Conservation (phyloP, 2,797 vertebrate genomes). For the Micromesistius poutassou region DNA sequence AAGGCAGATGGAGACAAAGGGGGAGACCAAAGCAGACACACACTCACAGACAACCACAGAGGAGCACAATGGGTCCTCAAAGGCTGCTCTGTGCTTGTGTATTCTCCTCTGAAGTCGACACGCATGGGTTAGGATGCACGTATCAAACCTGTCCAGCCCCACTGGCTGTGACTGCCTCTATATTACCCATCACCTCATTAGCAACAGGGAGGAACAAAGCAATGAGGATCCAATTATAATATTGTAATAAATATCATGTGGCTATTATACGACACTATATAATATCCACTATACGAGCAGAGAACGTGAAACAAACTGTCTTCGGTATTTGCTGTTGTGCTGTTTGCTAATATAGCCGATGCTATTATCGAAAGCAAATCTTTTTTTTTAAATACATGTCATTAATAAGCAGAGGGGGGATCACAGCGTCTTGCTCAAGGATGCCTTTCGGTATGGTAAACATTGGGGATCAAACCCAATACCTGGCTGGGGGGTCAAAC, state of each 20-base stretch:
- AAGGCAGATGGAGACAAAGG: slow-evolving; percentile 1
- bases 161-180: slow-evolving; percentile 59
- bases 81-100: background rate
- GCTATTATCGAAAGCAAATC: background rate
- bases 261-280: background rate
- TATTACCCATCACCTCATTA: slow-evolving; percentile 61
- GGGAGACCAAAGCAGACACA: background rate
- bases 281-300: background rate
- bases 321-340: background rate
- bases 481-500: background rate
- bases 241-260: background rate
- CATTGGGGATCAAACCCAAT: background rate
- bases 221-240: slow-evolving; percentile 18
- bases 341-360: too few species aligned
- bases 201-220: slow-evolving; percentile 62
- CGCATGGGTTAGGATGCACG: slow-evolving; percentile 45
- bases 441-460: background rate
- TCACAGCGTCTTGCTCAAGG: background rate
- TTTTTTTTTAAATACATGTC: background rate
- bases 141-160: slow-evolving; percentile 62
- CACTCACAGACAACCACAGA: background rate
- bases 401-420: background rate
- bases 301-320: background rate
- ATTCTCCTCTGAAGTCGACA: background rate
- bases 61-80: background rate